Evolutionary conservation across 1,140 invertebrate genomes (phyloP), one percentile per base, ranked within the genome.

Genomic region (Drosophila kikkawai): DNA sequence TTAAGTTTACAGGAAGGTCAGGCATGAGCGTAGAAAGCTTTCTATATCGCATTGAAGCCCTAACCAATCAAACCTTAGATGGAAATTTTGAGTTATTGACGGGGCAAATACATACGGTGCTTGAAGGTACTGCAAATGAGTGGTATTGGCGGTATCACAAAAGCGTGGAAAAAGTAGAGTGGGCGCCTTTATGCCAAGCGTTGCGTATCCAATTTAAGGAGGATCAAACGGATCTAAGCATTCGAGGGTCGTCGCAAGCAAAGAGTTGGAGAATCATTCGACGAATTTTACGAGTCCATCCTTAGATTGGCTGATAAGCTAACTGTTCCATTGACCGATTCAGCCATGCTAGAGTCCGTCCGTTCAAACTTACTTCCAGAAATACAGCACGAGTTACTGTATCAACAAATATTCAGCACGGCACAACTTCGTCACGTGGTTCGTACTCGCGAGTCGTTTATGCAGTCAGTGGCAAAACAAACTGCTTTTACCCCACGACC

Each of bases 121-220:
- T 69, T 26, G 57, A 69, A 32, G 57, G 47, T 29, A 61, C 39
- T 32, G 66, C 57, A 34, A 53, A 48, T 12, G 66, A 69, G 8
- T 69, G 48, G 48, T 61, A 42, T 26, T 69, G 66, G 48, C 47
- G 47, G 6, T 69, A 69, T 29, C 57, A 69, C 37, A 69, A 55
- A 45, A 55, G 58, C 17, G 58, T 69, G 7, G 7, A 19, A 12
- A 26, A 42, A 17, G 64, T 67, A 19, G 29, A 19, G n/a, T 67
- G 64, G 64, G 19, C 19, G 13, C 4, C 34, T 19, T 9, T 67
- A 58, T 45, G 64, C 15, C 9, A 19, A 22, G 64, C 64, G 3
- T 41, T 67, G 53, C 41, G 29, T 29, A 19, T 37, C 7, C 39
- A 69, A 26, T 69, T 69, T 37, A 44, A 45, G 17, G 66, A 61